Conservation (phyloP, 2,888 invertebrate species). For the Drosophila mulleri region DNA sequence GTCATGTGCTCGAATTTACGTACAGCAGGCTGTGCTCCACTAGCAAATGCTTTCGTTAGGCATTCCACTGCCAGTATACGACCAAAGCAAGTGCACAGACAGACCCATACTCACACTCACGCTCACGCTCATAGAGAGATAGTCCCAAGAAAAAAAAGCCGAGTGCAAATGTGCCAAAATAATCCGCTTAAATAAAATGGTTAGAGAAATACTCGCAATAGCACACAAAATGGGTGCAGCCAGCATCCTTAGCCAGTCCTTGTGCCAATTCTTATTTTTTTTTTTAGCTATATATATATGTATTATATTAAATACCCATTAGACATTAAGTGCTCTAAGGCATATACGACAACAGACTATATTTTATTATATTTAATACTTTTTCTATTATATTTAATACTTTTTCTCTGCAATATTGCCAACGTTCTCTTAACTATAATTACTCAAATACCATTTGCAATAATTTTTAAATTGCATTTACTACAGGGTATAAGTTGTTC, state of each 20-base stretch:
- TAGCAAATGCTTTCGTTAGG: slow-evolving; percentile 69
- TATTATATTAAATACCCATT: slow-evolving; percentile 10
- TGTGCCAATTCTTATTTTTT: slow-evolving; percentile 55
- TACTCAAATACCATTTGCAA: no score
- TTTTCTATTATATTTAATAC: no score
- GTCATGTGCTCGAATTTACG: slow-evolving; percentile 75
- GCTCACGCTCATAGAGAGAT: no score
- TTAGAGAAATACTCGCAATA: slow-evolving; percentile 61
- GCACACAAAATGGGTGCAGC: slow-evolving; percentile 60
- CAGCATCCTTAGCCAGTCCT: slow-evolving; percentile 63
- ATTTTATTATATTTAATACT: no score
- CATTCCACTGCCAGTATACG: slow-evolving; percentile 60
- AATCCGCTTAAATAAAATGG: slow-evolving; percentile 80
- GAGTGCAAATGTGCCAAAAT: slow-evolving; percentile 74
- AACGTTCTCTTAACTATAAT: no score
- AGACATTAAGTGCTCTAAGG: background rate
- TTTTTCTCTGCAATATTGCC: no score
- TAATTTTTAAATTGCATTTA: background rate
- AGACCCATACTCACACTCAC: background rate
- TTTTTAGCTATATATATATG: background rate
- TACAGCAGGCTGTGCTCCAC: slow-evolving; percentile 30
- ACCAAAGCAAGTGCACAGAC: slow-evolving; percentile 33
- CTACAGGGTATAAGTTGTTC: slow-evolving; percentile 17
- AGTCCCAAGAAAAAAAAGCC: slow-evolving; percentile 23
- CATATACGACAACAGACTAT: background rate